Percentiles rank a stretch among this genome's conserved stretches.
Evolutionary conservation across 1,140 invertebrate species (phyloP).

Genomic region (Tetramorium parvispinum): DNA sequence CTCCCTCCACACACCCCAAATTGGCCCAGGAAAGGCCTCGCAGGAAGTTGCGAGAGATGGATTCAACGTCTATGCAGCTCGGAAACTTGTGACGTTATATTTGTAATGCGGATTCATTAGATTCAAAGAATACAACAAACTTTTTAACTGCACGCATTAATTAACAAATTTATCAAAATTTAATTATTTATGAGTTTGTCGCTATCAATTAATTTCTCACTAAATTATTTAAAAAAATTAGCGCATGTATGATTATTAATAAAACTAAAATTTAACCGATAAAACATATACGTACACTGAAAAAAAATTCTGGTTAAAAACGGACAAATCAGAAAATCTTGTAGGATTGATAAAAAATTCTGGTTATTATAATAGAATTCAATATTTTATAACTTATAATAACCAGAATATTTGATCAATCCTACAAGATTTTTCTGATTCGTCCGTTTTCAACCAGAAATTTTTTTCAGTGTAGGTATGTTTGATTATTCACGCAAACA

Average conservation of each 20-base stretch:
- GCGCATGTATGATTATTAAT: not conserved
- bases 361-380: no score
- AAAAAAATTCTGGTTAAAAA: no score
- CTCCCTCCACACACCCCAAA: not conserved
- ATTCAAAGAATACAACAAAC: not conserved
- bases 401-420: no score
- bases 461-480: not conserved
- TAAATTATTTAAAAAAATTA: not conserved
- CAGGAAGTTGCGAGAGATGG: constrained; percentile 23
- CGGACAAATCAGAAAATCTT: no score
- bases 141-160: not conserved
- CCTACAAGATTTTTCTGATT: no score
- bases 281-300: not conserved
- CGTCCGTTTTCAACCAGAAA: no score
- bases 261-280: not conserved
- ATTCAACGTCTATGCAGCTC: not conserved
- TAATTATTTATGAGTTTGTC: not conserved
- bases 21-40: not conserved
- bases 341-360: no score
- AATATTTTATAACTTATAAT: no score
- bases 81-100: not conserved
- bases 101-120: not conserved
- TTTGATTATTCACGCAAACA: not conserved
- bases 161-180: not conserved
- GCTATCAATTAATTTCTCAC: not conserved